phyloP scores from a whole-genome alignment of 2,888 invertebrate genomes.

The Girardia tigrina region DNA sequence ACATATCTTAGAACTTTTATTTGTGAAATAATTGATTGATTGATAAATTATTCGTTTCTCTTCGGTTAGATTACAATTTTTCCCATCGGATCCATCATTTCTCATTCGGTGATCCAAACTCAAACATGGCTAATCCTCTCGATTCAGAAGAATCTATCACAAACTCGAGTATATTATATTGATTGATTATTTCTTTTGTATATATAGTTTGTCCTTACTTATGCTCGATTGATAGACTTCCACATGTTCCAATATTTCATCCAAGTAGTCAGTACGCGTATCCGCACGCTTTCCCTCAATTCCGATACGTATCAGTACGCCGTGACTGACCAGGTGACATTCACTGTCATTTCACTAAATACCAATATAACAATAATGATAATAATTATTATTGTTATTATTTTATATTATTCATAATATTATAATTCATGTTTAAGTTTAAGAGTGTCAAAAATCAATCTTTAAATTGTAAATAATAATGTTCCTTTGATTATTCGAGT shows the following conservation, averaged over 20 bases:
- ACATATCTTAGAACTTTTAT: too few relatives aligned
- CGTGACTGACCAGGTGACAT: slow-evolving; percentile 67
- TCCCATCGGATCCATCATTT: slow-evolving; percentile 83
- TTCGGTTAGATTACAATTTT: slow-evolving; percentile 63
- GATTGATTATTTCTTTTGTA: neutral
- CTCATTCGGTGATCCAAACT: slow-evolving; percentile 76
- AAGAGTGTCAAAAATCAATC: too few relatives aligned
- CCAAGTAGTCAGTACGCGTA: slow-evolving; percentile 84
- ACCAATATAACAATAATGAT: too few relatives aligned
- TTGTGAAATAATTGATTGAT: too few relatives aligned
- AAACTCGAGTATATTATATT: slow-evolving; percentile 54
- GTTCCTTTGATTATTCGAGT: too few relatives aligned
- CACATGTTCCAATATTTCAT: slow-evolving; percentile 80
- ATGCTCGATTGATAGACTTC: too few relatives aligned
- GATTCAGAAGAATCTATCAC: slow-evolving; percentile 83
- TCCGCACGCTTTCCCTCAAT: slow-evolving; percentile 51
- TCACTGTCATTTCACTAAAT: too few relatives aligned
- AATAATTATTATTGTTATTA: too few relatives aligned
- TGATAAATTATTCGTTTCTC: too few relatives aligned
- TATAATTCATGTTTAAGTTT: too few relatives aligned
- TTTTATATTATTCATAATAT: too few relatives aligned
- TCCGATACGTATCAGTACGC: slow-evolving; percentile 70
- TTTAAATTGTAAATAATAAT: too few relatives aligned
- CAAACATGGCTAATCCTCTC: slow-evolving; percentile 77
- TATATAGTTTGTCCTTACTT: neutral